Percentiles rank a stretch among this genome's conserved stretches.
phyloP scores from a whole-genome alignment of 35 echinoderm and acorn worm genomes.

The Diadema setosum region DNA sequence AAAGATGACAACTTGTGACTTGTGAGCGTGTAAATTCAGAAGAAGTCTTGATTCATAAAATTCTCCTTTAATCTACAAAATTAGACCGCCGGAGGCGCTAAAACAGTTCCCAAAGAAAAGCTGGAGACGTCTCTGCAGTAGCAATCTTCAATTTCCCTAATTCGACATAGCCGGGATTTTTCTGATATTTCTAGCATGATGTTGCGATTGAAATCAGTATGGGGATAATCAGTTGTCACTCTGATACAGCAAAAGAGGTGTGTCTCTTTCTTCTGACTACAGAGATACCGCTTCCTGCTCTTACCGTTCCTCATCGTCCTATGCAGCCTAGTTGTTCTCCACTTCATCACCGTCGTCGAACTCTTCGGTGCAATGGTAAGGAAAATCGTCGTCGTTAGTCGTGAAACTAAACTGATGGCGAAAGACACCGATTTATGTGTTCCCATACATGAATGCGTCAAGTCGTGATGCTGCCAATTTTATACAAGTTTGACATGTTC shows the following conservation, averaged over 20 bases:
- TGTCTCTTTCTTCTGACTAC: not conserved
- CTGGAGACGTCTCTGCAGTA: not conserved
- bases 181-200: not conserved
- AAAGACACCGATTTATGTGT: not conserved
- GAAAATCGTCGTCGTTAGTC: not conserved
- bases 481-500: no score
- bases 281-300: not conserved
- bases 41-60: not conserved
- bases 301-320: not conserved
- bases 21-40: not conserved
- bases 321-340: not conserved
- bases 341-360: slow-evolving; percentile 5
- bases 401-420: not conserved
- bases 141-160: not conserved
- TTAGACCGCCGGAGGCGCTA: no score
- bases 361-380: not conserved
- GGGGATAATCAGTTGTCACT: not conserved
- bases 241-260: not conserved
- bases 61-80: no score
- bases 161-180: not conserved
- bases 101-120: not conserved
- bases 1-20: not conserved
- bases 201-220: not conserved
- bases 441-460: no score
- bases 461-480: no score